These are phyloP conservation scores for Theristus sp. DNA, from an alignment of 2,888 invertebrate species.

Conservation along the genomic window DNA sequence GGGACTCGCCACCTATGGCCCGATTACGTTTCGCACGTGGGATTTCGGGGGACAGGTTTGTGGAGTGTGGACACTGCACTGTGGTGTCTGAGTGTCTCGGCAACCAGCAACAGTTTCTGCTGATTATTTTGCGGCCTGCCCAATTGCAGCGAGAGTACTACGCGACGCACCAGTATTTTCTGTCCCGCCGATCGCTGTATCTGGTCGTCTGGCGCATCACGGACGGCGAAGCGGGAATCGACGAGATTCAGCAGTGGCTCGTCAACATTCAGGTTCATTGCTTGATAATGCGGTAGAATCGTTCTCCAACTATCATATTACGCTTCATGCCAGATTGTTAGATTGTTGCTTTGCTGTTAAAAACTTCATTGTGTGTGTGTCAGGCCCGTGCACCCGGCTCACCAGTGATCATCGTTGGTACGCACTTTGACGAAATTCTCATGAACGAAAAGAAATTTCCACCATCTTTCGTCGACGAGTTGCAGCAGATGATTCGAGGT, in stretches of 20 bases:
- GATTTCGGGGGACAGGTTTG: constrained; percentile 81
- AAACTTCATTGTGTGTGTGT: neutral
- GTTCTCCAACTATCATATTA: neutral
- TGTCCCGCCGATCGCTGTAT: constrained; percentile 81
- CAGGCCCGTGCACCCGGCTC: constrained; percentile 85
- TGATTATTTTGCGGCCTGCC: neutral
- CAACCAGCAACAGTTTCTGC: too few relatives aligned
- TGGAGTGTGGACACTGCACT: neutral
- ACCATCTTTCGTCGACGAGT: constrained; percentile 46
- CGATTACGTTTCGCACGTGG: constrained; percentile 74
- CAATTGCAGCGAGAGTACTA: constrained; percentile 58
- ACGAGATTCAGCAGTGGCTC: constrained; percentile 79
- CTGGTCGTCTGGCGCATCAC: constrained; percentile 83
- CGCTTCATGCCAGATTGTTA: neutral
- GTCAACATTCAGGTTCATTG: constrained; percentile 67
- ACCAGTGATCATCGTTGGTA: constrained; percentile 84
- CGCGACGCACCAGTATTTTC: constrained; percentile 92
- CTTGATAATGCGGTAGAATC: neutral
- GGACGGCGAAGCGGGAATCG: constrained; percentile 72
- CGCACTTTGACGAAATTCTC: constrained; percentile 62
- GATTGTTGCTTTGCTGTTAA: neutral
- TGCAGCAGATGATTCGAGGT: constrained; percentile 69
- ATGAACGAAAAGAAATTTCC: constrained; percentile 45
- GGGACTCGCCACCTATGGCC: constrained; percentile 44
- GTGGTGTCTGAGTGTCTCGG: neutral